These are phyloP conservation scores for Conger conger DNA, from an alignment of 2,113 vertebrate species.

Conservation along the genomic window DNA sequence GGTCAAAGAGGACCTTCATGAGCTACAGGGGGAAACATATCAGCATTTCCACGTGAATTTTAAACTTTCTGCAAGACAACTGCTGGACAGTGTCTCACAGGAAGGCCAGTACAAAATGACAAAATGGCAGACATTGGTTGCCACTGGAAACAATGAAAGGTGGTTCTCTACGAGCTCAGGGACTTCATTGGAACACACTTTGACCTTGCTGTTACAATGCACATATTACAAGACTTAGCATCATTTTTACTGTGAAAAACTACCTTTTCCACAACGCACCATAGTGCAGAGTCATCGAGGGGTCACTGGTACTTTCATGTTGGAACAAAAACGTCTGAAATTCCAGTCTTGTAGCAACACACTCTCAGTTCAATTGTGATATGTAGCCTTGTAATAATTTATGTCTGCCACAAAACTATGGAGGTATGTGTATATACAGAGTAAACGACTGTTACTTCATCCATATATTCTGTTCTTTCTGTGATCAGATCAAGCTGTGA, in stretches of 20 bases:
- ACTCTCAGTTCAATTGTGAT: background rate
- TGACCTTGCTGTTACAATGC: background rate
- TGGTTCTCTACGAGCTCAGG: background rate
- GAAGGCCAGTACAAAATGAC: background rate
- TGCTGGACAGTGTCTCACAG: background rate
- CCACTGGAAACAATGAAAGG: background rate
- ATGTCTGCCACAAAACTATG: background rate
- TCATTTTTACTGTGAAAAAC: background rate
- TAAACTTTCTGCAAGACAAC: background rate
- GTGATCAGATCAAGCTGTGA: background rate
- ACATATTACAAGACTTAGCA: background rate
- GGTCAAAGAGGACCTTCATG: slow-evolving; percentile 57
- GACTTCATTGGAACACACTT: background rate
- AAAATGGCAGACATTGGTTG: background rate
- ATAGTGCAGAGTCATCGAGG: background rate
- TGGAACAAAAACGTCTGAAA: background rate
- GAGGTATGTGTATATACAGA: background rate
- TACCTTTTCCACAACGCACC: background rate
- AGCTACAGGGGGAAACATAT: slow-evolving; percentile 38
- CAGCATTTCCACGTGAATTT: slow-evolving; percentile 30
- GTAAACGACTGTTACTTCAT: background rate
- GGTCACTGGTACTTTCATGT: background rate
- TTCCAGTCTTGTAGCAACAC: background rate
- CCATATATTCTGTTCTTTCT: background rate
- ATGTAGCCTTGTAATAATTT: background rate